Percentiles rank a stretch among this genome's conserved stretches.
Evolutionary conservation across 2,888 invertebrate genomes (phyloP).

Genomic region (Lasioglossum vierecki): DNA sequence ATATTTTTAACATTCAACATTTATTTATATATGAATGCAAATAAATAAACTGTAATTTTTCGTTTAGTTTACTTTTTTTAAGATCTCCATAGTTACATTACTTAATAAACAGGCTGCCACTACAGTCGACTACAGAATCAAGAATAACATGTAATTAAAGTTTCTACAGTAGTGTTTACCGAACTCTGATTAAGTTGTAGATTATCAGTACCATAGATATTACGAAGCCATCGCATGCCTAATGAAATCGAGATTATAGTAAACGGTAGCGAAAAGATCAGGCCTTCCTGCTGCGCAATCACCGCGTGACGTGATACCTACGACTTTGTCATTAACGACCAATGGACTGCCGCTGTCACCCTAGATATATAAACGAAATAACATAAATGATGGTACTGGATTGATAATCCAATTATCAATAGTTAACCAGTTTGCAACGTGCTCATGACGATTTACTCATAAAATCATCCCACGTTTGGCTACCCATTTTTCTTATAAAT

Average conservation of each 20-base stretch:
- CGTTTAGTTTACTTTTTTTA: neutral
- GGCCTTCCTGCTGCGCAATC: constrained; percentile 25
- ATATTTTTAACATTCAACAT: neutral
- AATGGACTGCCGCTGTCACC: constrained; percentile 39
- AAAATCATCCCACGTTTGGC: too few species aligned
- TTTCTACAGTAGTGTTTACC: neutral
- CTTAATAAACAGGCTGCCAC: too few species aligned
- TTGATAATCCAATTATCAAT: neutral
- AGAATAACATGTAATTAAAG: neutral
- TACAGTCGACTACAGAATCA: neutral
- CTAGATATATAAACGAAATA: constrained; percentile 20
- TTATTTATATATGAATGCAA: neutral
- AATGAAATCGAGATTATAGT: neutral
- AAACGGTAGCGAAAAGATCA: constrained; percentile 13
- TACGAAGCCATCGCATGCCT: neutral
- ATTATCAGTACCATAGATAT: neutral
- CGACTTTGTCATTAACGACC: constrained; percentile 1
- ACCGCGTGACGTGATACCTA: constrained; percentile 25
- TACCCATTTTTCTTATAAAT: too few species aligned
- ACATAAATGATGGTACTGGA: neutral
- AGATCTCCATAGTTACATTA: neutral
- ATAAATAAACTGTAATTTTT: neutral
- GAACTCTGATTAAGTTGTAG: neutral
- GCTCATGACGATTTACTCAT: neutral
- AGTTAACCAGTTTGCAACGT: neutral